Conservation (phyloP, 2,888 invertebrate species). For the Sisyra nigra region DNA sequence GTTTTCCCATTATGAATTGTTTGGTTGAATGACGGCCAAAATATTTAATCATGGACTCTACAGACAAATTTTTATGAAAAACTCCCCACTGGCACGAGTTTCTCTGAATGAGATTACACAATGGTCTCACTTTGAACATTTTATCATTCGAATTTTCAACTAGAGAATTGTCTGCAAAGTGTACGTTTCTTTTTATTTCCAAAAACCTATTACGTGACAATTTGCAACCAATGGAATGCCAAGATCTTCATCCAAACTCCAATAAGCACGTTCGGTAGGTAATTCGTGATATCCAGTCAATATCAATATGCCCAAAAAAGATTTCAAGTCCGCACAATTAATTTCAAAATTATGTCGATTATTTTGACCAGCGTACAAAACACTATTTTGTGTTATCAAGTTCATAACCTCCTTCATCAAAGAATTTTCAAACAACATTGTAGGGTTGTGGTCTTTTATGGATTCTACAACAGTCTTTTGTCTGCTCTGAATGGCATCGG, state of each 20-base stretch:
- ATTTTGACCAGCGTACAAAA: conserved; percentile 2
- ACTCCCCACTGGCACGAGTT: conserved; percentile 1
- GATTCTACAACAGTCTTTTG: neutral
- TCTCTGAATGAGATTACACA: neutral
- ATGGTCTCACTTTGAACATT: conserved; percentile 1
- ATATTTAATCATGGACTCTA: conserved; percentile 2
- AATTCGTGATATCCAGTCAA: conserved; percentile 18
- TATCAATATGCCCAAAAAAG: conserved; percentile 13
- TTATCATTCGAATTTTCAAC: conserved; percentile 5
- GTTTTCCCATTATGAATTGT: conserved; percentile 6
- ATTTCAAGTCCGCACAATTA: conserved; percentile 7
- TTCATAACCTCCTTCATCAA: neutral
- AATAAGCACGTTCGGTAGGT: conserved; percentile 18
- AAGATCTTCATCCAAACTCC: conserved; percentile 18
- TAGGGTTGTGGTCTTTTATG: neutral
- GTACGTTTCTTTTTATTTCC: conserved; percentile 12
- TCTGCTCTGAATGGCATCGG: neutral
- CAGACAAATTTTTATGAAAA: conserved; percentile 4
- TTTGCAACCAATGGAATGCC: conserved; percentile 16
- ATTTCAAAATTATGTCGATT: conserved; percentile 6
- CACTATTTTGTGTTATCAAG: neutral
- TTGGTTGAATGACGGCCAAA: conserved; percentile 4
- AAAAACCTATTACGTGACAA: conserved; percentile 15
- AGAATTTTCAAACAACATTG: conserved; percentile 1
- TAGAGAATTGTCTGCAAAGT: conserved; percentile 12